phyloP scores from a whole-genome alignment of 2,797 vertebrate genomes.

The Centropyge bicolor region DNA sequence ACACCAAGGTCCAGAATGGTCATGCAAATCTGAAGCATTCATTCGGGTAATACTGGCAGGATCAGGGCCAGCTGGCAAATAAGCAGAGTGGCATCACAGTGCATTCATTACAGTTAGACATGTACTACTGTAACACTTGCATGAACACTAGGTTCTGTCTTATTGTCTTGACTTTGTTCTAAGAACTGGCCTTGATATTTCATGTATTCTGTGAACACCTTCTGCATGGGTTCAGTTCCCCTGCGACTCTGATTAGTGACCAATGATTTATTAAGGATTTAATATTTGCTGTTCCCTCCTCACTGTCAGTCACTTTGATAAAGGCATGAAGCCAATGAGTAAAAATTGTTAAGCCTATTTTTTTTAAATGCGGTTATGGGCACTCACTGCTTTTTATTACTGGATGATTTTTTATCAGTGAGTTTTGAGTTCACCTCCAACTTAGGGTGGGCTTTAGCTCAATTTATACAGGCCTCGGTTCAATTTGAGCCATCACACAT shows the following conservation, averaged over 20 bases:
- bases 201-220: too few relatives aligned
- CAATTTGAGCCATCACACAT: conserved; percentile 17
- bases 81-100: background rate
- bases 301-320: conserved; percentile 9
- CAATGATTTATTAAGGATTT: too few relatives aligned
- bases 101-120: background rate
- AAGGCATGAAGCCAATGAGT: background rate
- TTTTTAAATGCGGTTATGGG: background rate
- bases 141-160: background rate
- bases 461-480: conserved; percentile 10
- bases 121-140: background rate
- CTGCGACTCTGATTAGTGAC: background rate
- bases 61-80: background rate
- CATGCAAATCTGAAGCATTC: background rate
- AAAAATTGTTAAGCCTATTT: background rate
- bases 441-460: background rate
- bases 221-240: too few relatives aligned
- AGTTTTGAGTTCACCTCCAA: background rate
- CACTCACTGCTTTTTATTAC: background rate
- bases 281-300: background rate
- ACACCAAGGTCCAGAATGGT: background rate
- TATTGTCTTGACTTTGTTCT: background rate
- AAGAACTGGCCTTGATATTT: background rate
- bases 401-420: background rate
- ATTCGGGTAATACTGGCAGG: background rate